Base-by-base conservation (phyloP, 2,797 vertebrate genomes). In the Scleropages formosus region DNA sequence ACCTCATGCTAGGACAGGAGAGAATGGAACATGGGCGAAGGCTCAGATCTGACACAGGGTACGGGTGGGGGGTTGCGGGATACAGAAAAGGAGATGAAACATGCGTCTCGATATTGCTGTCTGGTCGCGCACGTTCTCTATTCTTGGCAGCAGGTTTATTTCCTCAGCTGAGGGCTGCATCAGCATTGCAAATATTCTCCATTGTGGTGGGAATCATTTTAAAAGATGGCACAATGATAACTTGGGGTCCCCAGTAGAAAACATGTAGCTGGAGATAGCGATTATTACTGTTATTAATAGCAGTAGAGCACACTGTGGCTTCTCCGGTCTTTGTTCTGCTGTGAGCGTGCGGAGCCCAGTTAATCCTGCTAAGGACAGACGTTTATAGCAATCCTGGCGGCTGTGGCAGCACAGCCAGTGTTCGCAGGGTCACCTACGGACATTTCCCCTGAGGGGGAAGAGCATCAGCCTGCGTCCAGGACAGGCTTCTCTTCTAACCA, bases 201-300 rank as follows among this genome's bases (percentile, higher is more conserved):
- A 27, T 49, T 46, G 73, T 53, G 47, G n/a, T 44, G 20, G 20
- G 11, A 6, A n/a, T 22, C 61, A 1, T 46, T 75, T 67, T 74
- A 64, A 74, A 64, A 64, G 46, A n/a, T 4, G 15, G 18, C 16
- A 27, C 20, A 18, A 22, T 47, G 20, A 12, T 49, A 6, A 20
- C 15, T 64, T 16, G 16, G 16, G 51, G 47, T 56, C 47, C 15
- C 46, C 8, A 56, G 27, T 49, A 16, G 11, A 49, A 64, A 26
- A 24, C 8, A 13, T 26, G 31, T 16, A 16, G 12, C 27, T 73
- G 1, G 39, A 4, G 1, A 56, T 27, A n/a, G 15, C 27, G 26
- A 31, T 56, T 16, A 56, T 74, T 60, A 59, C n/a, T 60, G 53
- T 65, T 24, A 49, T 66, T 27, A 60, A 58, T 56, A 67, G 62